Evolutionary conservation across 1,140 invertebrate genomes (phyloP).

Genomic region (Cyclina sinensis): DNA sequence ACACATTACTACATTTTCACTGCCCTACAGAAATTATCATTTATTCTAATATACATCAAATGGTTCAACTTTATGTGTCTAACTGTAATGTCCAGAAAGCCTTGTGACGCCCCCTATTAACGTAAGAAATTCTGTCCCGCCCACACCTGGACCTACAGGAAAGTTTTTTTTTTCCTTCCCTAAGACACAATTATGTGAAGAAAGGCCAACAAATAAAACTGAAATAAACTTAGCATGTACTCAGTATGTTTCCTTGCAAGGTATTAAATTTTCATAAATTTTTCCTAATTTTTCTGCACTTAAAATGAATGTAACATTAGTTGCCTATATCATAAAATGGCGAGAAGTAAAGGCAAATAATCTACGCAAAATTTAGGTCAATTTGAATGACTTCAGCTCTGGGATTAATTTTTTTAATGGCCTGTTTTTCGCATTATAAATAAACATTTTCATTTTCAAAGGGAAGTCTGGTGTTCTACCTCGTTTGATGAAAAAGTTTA

Average conservation of each 20-base stretch:
- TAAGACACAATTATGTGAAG: not conserved
- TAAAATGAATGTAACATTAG: conserved; percentile 36
- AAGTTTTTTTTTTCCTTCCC: not conserved
- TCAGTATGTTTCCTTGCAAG: not conserved
- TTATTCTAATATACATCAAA: no score
- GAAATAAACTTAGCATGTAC: not conserved
- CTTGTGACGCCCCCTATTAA: not conserved
- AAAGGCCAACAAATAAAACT: not conserved
- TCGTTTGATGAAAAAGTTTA: not conserved
- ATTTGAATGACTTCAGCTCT: not conserved
- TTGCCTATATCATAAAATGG: conserved; percentile 25
- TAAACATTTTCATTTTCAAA: conserved; percentile 32
- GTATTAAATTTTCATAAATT: conserved; percentile 12
- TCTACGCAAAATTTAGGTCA: conserved; percentile 34
- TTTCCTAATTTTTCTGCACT: conserved; percentile 22
- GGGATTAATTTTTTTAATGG: conserved; percentile 35
- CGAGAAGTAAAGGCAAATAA: conserved; percentile 7
- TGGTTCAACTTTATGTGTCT: no score
- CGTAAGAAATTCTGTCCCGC: not conserved
- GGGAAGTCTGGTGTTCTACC: conserved; percentile 15
- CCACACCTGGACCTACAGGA: not conserved
- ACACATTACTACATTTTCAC: no score
- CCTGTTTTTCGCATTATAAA: conserved; percentile 12
- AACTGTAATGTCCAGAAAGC: no score
- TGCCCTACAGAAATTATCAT: no score